Percentiles rank a stretch among this genome's conserved stretches.
These are phyloP conservation scores for Aphis craccivora DNA, from an alignment of 1,140 invertebrate genomes.

Conservation along the genomic window DNA sequence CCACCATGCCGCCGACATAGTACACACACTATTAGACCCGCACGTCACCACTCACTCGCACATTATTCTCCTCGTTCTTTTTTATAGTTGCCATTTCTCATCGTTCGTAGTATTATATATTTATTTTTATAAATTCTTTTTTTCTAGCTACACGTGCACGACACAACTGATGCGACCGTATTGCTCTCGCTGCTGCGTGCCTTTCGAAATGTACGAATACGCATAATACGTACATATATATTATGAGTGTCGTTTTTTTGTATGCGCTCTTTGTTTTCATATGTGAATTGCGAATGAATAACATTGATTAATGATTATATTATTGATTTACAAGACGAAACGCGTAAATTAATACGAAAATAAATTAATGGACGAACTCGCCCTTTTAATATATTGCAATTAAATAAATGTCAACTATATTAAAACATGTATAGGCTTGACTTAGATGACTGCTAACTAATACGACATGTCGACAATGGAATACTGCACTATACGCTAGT, in stretches of 20 bases:
- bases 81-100: neutral
- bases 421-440: neutral
- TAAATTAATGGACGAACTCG: neutral
- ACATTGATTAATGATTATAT: neutral
- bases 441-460: neutral
- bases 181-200: neutral
- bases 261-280: neutral
- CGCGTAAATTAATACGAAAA: neutral
- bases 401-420: neutral
- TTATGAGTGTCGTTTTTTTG: neutral
- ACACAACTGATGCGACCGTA: neutral
- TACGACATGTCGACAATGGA: neutral
- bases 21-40: neutral
- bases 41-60: neutral
- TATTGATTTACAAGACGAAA: neutral
- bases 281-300: neutral
- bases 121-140: conserved; percentile 15
- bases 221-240: too few species aligned
- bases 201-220: neutral
- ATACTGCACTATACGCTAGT: neutral
- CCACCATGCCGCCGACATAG: conserved; percentile 1
- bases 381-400: neutral
- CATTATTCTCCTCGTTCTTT: neutral
- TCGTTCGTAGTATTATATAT: neutral
- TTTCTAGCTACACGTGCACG: conserved; percentile 24